phyloP scores from a whole-genome alignment of 1,140 invertebrate genomes.

The Belonocnema kinseyi region DNA sequence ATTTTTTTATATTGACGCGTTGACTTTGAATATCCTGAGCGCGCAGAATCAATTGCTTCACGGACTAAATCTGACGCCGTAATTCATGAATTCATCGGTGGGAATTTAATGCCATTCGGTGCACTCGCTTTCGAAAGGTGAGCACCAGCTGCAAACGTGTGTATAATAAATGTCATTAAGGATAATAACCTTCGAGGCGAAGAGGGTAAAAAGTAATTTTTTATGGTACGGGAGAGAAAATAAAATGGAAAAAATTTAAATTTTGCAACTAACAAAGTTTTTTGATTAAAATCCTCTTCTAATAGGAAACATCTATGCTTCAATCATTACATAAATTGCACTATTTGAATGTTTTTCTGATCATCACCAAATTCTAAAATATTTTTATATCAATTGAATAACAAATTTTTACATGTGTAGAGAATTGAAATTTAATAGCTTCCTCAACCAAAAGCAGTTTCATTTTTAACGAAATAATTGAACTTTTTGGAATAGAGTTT shows the following conservation, averaged over 20 bases:
- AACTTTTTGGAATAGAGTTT: too few relatives aligned
- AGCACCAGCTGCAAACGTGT: neutral
- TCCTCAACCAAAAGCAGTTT: too few relatives aligned
- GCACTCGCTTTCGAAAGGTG: conserved; percentile 12
- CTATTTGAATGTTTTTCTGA: too few relatives aligned
- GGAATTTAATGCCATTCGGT: conserved; percentile 5
- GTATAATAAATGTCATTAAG: conserved; percentile 2
- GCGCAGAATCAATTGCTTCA: neutral
- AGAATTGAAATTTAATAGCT: too few relatives aligned
- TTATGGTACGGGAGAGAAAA: neutral
- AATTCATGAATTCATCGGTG: neutral
- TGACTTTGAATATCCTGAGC: neutral
- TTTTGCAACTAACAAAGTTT: neutral
- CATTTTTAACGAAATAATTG: too few relatives aligned
- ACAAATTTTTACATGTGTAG: too few relatives aligned
- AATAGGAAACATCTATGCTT: too few relatives aligned
- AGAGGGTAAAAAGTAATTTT: conserved; percentile 2
- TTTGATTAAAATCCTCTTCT: neutral
- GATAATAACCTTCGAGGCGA: neutral
- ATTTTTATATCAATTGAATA: too few relatives aligned
- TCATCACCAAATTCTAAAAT: too few relatives aligned
- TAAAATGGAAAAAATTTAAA: neutral
- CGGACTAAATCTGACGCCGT: neutral
- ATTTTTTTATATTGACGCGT: neutral
- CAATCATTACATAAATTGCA: too few relatives aligned